Conservation (phyloP, 2,113 vertebrate species). For the Neofelis nebulosa region DNA sequence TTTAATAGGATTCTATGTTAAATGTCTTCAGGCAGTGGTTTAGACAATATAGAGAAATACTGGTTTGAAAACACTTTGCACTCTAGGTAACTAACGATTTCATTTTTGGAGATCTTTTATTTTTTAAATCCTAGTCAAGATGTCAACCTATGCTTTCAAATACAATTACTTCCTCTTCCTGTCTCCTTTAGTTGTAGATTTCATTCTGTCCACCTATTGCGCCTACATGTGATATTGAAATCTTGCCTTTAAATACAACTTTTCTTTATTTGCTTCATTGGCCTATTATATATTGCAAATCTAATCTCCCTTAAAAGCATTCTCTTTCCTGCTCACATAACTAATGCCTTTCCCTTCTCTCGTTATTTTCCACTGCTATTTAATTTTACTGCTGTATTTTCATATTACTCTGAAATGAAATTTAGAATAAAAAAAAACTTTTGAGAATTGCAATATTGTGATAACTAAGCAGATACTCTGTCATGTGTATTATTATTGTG, state of each 20-base stretch:
- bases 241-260: neutral
- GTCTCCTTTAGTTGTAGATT: neutral
- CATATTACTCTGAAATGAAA: slow-evolving; percentile 39
- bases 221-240: neutral
- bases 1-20: neutral
- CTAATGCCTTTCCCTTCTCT: neutral
- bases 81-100: neutral
- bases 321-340: neutral
- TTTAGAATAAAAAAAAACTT: slow-evolving; percentile 46
- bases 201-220: neutral
- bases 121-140: neutral
- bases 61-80: neutral
- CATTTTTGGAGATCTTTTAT: neutral
- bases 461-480: neutral
- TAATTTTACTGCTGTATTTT: slow-evolving; percentile 57
- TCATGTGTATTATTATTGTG: neutral
- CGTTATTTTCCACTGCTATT: slow-evolving; percentile 39
- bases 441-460: neutral
- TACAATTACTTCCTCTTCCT: neutral
- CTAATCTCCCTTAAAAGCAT: neutral
- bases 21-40: neutral
- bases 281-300: neutral
- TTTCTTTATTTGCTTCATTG: neutral
- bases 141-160: neutral
- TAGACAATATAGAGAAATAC: neutral